Base-by-base conservation (phyloP, 2,113 vertebrate genomes). In the Mustela nigripes region DNA sequence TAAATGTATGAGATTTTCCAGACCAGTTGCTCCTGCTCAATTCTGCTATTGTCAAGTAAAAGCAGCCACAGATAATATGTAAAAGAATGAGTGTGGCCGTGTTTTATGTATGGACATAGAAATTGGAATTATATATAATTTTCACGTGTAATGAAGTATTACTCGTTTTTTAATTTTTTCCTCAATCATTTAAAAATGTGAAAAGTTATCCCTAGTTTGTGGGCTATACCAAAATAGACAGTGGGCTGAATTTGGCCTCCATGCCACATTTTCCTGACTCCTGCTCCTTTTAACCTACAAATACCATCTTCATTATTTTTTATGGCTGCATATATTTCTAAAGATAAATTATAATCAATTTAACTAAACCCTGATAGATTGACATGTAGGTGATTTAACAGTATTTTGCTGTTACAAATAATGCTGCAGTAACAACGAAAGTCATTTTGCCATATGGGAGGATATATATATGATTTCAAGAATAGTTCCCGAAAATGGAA, bases 241-340 rank as follows among this genome's bases (percentile, higher is more conserved):
- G 73, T 39, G 18, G 8, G 11, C 18, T 45, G 36, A 58, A 42
- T 24, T 87, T 86, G 42, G 9, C 42, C 48, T 91, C 56, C 4
- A 5, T 28, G 53, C 6, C 42, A 14, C 21, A 58, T 69, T 89
- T 81, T 92, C 79, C 33, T 60, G 45, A 12, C 19, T 21, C 16
- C 14, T 86, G 14, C 18, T 36, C 26, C 76, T 82, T 82, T 24
- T 76, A 2, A 58, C 24, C 14, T 62, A 11, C 63, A 79, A 74
- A 63, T 58, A 16, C 4, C 31, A 71, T 48, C 60, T 36, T 97
- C 15, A 33, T 87, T 84, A 28, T 91, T 79, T 86, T 74, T 74
- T 36, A 62, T 0, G 24, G 28, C 36, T 65, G 24, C 39, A 74
- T 14, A 36, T n/a, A 73, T 81, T 67, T 85, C 36, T 81, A 15